Evolutionary conservation across 2,797 vertebrate genomes (phyloP).

Genomic region (Pipistrellus nathusii): DNA sequence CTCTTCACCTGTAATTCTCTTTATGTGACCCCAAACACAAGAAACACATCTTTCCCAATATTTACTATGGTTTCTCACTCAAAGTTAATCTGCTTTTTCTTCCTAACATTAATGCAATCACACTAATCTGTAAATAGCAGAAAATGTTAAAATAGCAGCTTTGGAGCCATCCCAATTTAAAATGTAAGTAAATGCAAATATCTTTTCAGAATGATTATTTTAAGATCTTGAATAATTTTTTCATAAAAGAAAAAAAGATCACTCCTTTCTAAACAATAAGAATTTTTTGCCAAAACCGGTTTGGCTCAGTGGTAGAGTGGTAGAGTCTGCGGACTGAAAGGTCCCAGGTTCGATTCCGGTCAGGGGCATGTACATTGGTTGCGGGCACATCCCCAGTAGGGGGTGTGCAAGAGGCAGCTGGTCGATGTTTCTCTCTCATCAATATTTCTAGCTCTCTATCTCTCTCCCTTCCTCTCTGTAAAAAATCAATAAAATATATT

Average conservation of each 20-base stretch:
- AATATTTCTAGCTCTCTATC: no score
- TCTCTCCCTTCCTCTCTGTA: no score
- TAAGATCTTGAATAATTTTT: slow-evolving; percentile 39
- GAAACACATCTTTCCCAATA: slow-evolving; percentile 39
- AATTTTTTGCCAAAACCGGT: no score
- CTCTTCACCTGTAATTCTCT: slow-evolving; percentile 11
- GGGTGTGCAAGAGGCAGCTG: no score
- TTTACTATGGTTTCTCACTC: slow-evolving; percentile 47
- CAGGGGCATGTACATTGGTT: no score
- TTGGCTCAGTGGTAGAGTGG: no score
- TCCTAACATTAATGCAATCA: slow-evolving; percentile 32
- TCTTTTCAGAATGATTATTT: slow-evolving; percentile 30
- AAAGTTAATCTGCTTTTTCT: slow-evolving; percentile 14
- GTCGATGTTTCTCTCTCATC: no score
- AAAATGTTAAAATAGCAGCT: slow-evolving; percentile 29
- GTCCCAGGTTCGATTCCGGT: no score
- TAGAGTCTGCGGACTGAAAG: no score
- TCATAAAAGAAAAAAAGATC: slow-evolving; percentile 24
- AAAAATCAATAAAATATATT: no score
- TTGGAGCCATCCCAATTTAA: background rate
- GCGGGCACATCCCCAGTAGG: no score
- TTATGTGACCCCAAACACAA: slow-evolving; percentile 16
- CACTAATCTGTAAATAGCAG: background rate
- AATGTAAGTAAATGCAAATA: slow-evolving; percentile 19
- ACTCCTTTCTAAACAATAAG: background rate